phyloP scores from a whole-genome alignment of 92 coral and sea anemone species.

The Umimayanthus kanabou region DNA sequence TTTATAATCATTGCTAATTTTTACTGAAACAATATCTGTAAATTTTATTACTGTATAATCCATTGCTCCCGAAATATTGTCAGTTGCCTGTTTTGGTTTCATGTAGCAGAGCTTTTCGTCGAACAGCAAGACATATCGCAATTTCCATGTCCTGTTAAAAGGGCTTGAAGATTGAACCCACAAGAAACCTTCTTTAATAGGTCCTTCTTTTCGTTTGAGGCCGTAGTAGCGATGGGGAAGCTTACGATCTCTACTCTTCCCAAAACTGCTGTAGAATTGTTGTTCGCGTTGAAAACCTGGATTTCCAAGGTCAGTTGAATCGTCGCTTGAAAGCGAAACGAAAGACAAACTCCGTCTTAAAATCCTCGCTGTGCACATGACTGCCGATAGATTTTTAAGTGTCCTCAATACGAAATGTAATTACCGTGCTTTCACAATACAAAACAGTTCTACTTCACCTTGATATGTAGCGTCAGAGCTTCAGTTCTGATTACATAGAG shows the following conservation, averaged over 20 bases:
- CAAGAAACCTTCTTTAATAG: slow-evolving; percentile 24
- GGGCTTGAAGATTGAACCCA: slow-evolving; percentile 24
- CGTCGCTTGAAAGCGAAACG: slow-evolving; percentile 10
- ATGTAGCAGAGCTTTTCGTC: slow-evolving; percentile 24
- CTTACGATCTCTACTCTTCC: slow-evolving; percentile 12
- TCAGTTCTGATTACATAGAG: background rate
- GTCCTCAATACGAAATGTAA: background rate
- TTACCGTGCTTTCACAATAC: background rate
- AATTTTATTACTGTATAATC: slow-evolving; percentile 32
- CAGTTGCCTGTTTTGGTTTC: slow-evolving; percentile 23
- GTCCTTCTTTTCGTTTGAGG: slow-evolving; percentile 25
- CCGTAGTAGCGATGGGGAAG: slow-evolving; percentile 45
- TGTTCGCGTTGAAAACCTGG: slow-evolving; percentile 11
- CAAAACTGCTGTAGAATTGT: slow-evolving; percentile 22
- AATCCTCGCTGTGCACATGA: background rate
- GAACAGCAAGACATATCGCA: slow-evolving; percentile 30
- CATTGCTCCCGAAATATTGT: background rate
- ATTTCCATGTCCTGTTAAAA: slow-evolving; percentile 30
- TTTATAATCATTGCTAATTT: slow-evolving; percentile 7
- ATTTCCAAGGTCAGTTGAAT: background rate
- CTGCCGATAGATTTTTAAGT: background rate
- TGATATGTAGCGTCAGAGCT: background rate
- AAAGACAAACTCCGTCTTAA: slow-evolving; percentile 19
- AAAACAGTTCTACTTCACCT: background rate
- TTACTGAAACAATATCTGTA: slow-evolving; percentile 37